Evolutionary conservation across 2,113 vertebrate species (phyloP), one percentile per base, ranked within the genome.

Genomic region (Gulo gulo): DNA sequence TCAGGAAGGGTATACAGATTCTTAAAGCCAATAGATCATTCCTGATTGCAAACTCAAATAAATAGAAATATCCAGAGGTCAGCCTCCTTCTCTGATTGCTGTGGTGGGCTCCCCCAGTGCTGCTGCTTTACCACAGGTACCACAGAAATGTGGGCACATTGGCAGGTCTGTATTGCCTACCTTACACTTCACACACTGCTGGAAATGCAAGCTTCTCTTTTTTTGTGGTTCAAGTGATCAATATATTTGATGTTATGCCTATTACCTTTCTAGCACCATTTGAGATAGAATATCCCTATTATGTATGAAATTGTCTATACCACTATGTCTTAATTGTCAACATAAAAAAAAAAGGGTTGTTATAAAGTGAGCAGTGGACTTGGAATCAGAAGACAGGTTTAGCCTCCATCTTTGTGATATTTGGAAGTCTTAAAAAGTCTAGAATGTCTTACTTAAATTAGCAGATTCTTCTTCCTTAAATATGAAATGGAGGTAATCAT

Each of bases 191-290:
- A 63, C 2, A 21, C 20, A 6, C 11, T 20, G 11, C 11, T 88
- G 11, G 20, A 79, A 88, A 91, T 50, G 1, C 59, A 82, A 81
- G 23, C 11, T 18, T 26, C 61, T 29, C 71, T 55, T 82, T 86
- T 85, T 89, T n/a, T 80, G 79, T 93, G 74, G 67, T n/a, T 96
- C 52, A 87, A 36, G 36, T 52, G 69, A 89, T 95, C 67, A 83
- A 83, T 92, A 52, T 1, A 47, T 92, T 89, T 94, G 36, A 84
- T 47, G 87, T 93, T 63, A 82, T 88, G 59, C 63, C 87, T 90
- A 91, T 74, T 88, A 50, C 36, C 78, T 92, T 93, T 65, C 78
- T 76, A 80, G 8, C 34, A 81, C 12, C 11, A 34, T 57, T 92
- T 47, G 36, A 94, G 9, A 31, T 42, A 78, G 7, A 65, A 18